Percentiles rank a stretch among this genome's conserved stretches.
phyloP scores from a whole-genome alignment of 2,797 vertebrate genomes.

The Coregonus suidteri region DNA sequence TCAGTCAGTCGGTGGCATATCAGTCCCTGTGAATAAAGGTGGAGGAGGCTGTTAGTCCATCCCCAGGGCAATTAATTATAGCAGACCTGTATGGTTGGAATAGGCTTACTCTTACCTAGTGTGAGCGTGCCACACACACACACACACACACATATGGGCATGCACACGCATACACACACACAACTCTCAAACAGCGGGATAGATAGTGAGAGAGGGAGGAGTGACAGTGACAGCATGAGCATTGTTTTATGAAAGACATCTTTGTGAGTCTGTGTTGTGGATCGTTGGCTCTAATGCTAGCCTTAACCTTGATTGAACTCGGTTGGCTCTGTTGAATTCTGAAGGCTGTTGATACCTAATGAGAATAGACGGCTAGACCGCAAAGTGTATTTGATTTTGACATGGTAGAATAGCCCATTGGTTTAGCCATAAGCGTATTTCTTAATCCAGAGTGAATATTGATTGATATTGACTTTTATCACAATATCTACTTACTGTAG shows the following conservation, averaged over 20 bases:
- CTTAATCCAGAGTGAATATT: no score
- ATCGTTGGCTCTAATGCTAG: background rate
- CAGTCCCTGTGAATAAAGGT: background rate
- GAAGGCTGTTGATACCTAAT: background rate
- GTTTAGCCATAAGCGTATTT: no score
- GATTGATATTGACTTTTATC: no score
- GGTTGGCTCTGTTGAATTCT: background rate
- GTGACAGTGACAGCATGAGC: background rate
- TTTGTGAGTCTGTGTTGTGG: background rate
- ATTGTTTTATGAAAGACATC: background rate
- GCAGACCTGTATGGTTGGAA: background rate
- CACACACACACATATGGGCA: background rate
- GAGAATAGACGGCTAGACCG: background rate
- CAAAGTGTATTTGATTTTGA: no score
- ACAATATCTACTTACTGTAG: no score
- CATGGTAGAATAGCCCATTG: no score
- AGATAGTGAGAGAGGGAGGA: background rate
- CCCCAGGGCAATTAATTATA: conserved; percentile 1
- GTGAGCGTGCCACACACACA: background rate
- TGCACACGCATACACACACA: no score
- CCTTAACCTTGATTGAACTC: background rate
- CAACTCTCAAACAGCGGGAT: background rate
- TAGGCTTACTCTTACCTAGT: background rate
- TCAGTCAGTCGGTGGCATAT: conserved; percentile 6
- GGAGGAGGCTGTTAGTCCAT: background rate